Conservation (phyloP, 2,797 vertebrate genomes). For the Spondyliosoma cantharus region DNA sequence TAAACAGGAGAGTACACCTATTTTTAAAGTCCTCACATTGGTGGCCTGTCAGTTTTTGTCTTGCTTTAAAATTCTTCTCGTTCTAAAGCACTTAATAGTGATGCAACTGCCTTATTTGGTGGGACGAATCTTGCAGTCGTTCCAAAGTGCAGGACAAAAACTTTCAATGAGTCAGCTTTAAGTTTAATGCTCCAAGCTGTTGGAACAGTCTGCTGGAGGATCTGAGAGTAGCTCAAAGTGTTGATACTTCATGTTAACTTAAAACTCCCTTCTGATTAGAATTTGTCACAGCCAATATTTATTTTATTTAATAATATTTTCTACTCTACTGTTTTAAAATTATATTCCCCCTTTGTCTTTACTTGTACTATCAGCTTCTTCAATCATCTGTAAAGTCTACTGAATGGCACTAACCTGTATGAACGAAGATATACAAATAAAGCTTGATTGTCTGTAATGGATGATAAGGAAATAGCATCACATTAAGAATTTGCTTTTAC, state of each 20-base stretch:
- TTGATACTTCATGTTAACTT: not conserved
- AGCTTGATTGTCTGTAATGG: not conserved
- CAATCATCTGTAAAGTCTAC: not conserved
- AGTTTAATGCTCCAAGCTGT: not conserved
- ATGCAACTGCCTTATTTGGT: not conserved
- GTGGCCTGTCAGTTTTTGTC: not conserved
- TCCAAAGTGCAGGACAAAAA: conserved; percentile 3
- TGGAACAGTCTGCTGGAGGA: not conserved
- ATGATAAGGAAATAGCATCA: not conserved
- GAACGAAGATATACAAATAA: not conserved
- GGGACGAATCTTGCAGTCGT: not conserved
- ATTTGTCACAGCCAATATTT: not conserved
- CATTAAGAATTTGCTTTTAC: not conserved
- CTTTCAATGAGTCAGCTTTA: not conserved
- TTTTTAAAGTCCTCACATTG: not conserved
- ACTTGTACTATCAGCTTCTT: not conserved
- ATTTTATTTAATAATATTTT: not conserved
- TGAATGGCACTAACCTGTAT: not conserved
- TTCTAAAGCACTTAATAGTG: not conserved
- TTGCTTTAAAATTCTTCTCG: not conserved
- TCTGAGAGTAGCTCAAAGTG: not conserved
- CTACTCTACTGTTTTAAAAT: not conserved
- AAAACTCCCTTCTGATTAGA: not conserved
- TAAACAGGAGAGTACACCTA: not conserved
- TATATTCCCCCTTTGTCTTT: no score